These are phyloP conservation scores for Drosophila virilis DNA, from an alignment of 1,140 invertebrate species.

Conservation along the genomic window DNA sequence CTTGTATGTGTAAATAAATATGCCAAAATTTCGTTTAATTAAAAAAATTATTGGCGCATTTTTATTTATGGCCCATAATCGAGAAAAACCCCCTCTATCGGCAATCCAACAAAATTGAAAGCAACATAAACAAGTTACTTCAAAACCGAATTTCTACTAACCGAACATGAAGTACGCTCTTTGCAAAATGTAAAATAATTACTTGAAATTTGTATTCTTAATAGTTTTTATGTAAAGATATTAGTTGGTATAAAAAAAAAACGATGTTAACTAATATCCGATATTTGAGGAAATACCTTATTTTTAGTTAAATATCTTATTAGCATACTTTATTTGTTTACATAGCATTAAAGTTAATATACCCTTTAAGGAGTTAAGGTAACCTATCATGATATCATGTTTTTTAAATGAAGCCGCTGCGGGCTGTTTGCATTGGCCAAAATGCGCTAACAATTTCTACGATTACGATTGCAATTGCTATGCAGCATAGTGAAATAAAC, in stretches of 20 bases:
- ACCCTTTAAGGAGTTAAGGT: not conserved
- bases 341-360: not conserved
- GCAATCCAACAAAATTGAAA: constrained; percentile 28
- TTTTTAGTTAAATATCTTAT: too few relatives aligned
- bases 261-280: too few relatives aligned
- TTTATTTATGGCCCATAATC: constrained; percentile 73
- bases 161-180: constrained; percentile 17
- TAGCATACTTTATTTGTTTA: not conserved
- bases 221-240: too few relatives aligned
- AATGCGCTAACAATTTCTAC: constrained; percentile 81
- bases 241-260: too few relatives aligned
- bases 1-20: constrained; percentile 56
- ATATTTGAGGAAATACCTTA: too few relatives aligned
- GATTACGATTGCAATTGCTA: constrained; percentile 77
- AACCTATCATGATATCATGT: constrained; percentile 70
- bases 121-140: constrained; percentile 17
- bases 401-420: constrained; percentile 74
- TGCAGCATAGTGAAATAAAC: constrained; percentile 59
- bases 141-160: not conserved
- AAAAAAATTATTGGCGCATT: constrained; percentile 73
- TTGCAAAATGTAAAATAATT: not conserved
- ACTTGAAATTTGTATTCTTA: too few relatives aligned
- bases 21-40: constrained; percentile 64
- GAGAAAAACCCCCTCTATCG: constrained; percentile 3
- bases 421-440: constrained; percentile 79